Base-by-base conservation (phyloP, 2,888 invertebrate genomes). In the Macrophya annulata region DNA sequence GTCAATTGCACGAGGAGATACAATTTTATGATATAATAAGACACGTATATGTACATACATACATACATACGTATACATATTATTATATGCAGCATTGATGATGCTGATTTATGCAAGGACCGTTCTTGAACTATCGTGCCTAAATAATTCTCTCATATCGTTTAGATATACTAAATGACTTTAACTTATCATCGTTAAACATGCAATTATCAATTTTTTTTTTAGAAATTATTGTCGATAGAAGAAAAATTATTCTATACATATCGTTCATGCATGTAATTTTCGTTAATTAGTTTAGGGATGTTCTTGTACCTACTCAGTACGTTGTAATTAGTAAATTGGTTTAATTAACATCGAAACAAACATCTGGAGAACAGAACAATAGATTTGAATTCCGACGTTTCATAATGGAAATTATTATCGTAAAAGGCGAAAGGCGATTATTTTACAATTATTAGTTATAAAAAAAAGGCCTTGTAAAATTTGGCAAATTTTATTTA, bases 261-360 rank as follows among this genome's bases (percentile, higher is more conserved):
- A 4, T 48, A 48, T 21, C n/a, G 72, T 74, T 72, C n/a, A 1
- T 4, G 0, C 3, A 25, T 1, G 4, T n/a, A 15, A 59, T 6
- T 10, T 21, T 74, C 72, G n/a, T 17, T 15, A 74, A 21, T 21
- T 10, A 6, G 9, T 74, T 45, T 17, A 17, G 45, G 4, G 45
- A 17, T 10, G 25, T 45, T 74, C 3, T 74, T 15, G 17, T 21
- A 74, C 12, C 45, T 21, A 74, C 12, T 74, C 48, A 3, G 31
- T 3, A n/a, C 21, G 10, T 5, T 15, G 40, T 48, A 25, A 74
- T 74, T 74, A 25, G n/a, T 48, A 25, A 48, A 74, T 74, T 48
- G 74, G 48, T 74, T 48, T 74, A 74, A 74, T 74, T 74, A 74
- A 9, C 21, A n/a, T 25, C 0, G 15, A 55, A 72, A 45, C 25